phyloP scores from a whole-genome alignment of 2,113 vertebrate species.

The Anarrhichthys ocellatus region DNA sequence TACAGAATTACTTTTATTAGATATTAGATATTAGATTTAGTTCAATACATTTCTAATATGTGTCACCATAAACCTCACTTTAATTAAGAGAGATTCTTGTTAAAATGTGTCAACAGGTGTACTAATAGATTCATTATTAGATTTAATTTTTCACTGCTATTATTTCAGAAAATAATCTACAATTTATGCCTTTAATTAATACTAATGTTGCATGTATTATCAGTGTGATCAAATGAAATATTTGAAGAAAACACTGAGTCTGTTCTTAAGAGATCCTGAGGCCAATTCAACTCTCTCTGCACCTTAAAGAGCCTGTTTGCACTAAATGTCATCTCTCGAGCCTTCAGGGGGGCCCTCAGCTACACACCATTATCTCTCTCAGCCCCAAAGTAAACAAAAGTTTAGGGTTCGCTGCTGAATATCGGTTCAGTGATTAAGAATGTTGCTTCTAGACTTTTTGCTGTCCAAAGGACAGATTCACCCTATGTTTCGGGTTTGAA shows the following conservation, averaged over 20 bases:
- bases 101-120: background rate
- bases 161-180: background rate
- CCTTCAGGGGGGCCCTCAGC: slow-evolving; percentile 55
- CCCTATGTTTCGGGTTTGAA: background rate
- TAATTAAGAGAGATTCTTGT: background rate
- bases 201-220: slow-evolving; percentile 4
- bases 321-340: slow-evolving; percentile 38
- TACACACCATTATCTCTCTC: slow-evolving; percentile 48
- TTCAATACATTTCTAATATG: background rate
- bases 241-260: slow-evolving; percentile 14
- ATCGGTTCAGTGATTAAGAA: slow-evolving; percentile 17
- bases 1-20: background rate
- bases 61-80: background rate
- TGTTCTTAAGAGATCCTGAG: slow-evolving; percentile 16
- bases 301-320: slow-evolving; percentile 37
- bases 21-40: slow-evolving; percentile 3
- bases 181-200: background rate
- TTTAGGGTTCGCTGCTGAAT: slow-evolving; percentile 31
- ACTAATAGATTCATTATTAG: background rate
- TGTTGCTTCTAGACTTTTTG: background rate
- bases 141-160: background rate
- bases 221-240: background rate
- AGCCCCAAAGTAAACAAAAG: slow-evolving; percentile 59
- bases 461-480: background rate
- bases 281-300: slow-evolving; percentile 19